Conservation (phyloP, 2,113 vertebrate genomes). For the Cebus imitator region DNA sequence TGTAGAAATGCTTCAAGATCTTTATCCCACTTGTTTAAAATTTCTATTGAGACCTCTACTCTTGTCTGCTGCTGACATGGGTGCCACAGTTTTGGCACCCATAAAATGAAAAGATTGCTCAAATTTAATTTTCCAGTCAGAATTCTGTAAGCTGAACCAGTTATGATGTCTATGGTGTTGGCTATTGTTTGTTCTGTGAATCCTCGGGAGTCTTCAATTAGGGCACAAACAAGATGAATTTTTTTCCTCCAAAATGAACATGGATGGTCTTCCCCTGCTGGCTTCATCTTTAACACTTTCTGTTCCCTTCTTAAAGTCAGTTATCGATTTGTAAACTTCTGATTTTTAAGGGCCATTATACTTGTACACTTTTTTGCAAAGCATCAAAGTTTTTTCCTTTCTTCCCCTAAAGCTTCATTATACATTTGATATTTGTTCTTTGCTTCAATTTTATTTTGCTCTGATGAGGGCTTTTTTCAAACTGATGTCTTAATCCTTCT, state of each 20-base stretch:
- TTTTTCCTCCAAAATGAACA: not conserved
- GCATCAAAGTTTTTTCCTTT: not conserved
- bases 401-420: not conserved
- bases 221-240: not conserved
- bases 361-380: not conserved
- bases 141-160: not conserved
- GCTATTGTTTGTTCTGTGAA: not conserved
- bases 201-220: not conserved
- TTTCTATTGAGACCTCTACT: not conserved
- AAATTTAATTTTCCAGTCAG: not conserved
- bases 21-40: not conserved
- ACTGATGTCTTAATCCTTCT: not conserved
- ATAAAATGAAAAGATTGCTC: not conserved
- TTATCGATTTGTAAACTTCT: not conserved
- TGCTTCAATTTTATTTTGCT: not conserved
- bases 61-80: not conserved
- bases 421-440: not conserved
- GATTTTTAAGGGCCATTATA: not conserved
- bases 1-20: not conserved
- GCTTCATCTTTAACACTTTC: not conserved
- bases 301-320: not conserved
- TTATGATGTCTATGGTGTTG: not conserved
- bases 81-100: not conserved
- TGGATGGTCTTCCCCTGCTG: not conserved
- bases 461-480: not conserved